A percentile compares a stretch with the other conserved stretches of the same genome.
Conservation (phyloP, 2,888 invertebrate genomes). For the Nomada lathburiana region DNA sequence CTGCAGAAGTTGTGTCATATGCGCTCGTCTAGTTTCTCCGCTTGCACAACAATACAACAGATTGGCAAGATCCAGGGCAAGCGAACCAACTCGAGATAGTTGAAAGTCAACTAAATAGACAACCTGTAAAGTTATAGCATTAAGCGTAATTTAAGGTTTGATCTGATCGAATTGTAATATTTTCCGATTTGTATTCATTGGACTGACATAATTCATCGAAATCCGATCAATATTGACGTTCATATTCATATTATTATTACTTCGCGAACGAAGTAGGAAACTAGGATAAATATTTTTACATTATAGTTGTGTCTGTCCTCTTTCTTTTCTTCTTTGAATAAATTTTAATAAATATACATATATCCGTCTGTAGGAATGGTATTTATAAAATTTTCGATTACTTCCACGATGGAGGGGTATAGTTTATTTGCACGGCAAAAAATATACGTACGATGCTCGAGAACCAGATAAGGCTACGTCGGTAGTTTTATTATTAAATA, state of each 20-base stretch:
- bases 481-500: slow-evolving; percentile 19
- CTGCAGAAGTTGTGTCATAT: slow-evolving; percentile 87
- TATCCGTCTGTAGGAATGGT: slow-evolving; percentile 2
- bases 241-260: slow-evolving; percentile 17
- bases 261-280: slow-evolving; percentile 11
- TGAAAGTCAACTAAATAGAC: slow-evolving; percentile 90
- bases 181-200: slow-evolving; percentile 29
- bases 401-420: not conserved
- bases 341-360: slow-evolving; percentile 20
- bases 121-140: slow-evolving; percentile 83
- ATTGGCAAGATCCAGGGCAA: slow-evolving; percentile 89
- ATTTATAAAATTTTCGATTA: slow-evolving; percentile 28
- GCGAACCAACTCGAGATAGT: slow-evolving; percentile 89
- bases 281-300: slow-evolving; percentile 45
- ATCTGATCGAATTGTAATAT: slow-evolving; percentile 23
- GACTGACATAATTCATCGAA: slow-evolving; percentile 15
- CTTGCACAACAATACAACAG: slow-evolving; percentile 89
- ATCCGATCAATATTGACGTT: slow-evolving; percentile 17
- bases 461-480: not conserved
- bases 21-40: slow-evolving; percentile 86
- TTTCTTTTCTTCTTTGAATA: slow-evolving; percentile 27
- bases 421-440: slow-evolving; percentile 22
- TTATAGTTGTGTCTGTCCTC: slow-evolving; percentile 15
- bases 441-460: not conserved
- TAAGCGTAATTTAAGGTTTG: slow-evolving; percentile 35